Conservation (phyloP, 2,113 vertebrate genomes). For the Ranitomeya imitator region DNA sequence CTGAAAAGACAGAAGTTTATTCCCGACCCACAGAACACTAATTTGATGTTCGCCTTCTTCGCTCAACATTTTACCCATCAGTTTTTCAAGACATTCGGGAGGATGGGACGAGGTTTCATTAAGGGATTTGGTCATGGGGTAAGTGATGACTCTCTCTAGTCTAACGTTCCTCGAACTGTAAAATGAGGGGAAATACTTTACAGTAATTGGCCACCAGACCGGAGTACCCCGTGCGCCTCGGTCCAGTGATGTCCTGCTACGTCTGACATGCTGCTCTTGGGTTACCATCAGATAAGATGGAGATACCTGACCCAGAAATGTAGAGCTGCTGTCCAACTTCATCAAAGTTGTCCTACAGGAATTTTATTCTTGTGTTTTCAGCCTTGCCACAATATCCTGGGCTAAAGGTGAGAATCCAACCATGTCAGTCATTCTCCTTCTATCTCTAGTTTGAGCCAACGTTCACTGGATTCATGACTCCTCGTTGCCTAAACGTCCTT, state of each 20-base stretch:
- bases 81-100: slow-evolving; percentile 89
- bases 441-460: no score
- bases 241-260: background rate
- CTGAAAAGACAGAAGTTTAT: slow-evolving; percentile 81
- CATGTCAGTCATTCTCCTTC: no score
- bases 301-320: background rate
- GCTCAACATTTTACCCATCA: slow-evolving; percentile 98
- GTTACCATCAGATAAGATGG: background rate
- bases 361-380: no score
- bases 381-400: no score
- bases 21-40: slow-evolving; percentile 85
- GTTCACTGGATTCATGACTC: no score
- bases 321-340: no score
- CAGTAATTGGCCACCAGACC: background rate
- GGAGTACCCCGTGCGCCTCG: background rate
- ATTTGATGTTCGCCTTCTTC: slow-evolving; percentile 95
- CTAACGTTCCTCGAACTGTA: background rate
- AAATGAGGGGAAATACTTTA: background rate
- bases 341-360: no score
- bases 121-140: slow-evolving; percentile 91
- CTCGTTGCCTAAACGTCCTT: no score
- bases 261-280: background rate
- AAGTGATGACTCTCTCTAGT: slow-evolving; percentile 61
- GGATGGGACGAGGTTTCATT: slow-evolving; percentile 83
- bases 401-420: no score